phyloP scores from a whole-genome alignment of 2,797 vertebrate species.

The Enteromius viviparus region DNA sequence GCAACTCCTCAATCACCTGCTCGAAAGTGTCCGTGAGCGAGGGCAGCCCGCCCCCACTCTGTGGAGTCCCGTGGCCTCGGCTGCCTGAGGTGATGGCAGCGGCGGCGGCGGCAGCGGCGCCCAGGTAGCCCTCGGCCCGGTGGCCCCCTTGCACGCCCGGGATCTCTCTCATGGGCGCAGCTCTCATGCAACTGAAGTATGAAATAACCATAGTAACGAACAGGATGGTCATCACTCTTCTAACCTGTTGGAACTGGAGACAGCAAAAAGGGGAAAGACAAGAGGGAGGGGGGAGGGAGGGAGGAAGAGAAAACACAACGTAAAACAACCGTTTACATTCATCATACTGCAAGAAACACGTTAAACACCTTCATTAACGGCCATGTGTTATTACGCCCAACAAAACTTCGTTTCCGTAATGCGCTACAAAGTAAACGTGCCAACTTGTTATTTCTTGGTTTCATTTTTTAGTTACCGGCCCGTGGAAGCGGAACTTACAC shows the following conservation, averaged over 20 bases:
- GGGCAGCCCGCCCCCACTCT: conserved; percentile 84
- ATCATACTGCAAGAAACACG: background rate
- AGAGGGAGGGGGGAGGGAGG: conserved; percentile 35
- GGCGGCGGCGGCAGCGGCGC: conserved; percentile 77
- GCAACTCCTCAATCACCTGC: conserved; percentile 98
- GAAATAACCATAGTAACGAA: conserved; percentile 99
- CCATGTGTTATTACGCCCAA: background rate
- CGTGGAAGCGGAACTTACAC: conserved; percentile 45
- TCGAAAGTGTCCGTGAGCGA: conserved; percentile 96
- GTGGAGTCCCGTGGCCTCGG: conserved; percentile 92
- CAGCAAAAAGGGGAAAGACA: conserved; percentile 62
- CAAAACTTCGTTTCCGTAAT: background rate
- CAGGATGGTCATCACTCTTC: conserved; percentile 99
- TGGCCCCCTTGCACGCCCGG: conserved; percentile 87
- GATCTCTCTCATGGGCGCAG: conserved; percentile 98
- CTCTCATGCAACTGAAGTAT: conserved; percentile 99
- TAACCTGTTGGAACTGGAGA: conserved; percentile 98
- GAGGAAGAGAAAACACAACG: conserved; percentile 39
- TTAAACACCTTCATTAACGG: conserved; percentile 1
- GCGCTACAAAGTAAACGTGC: conserved; percentile 20
- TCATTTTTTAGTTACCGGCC: conserved; percentile 56
- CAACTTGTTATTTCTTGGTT: conserved; percentile 59
- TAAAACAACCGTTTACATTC: conserved; percentile 4
- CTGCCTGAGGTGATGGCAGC: conserved; percentile 74
- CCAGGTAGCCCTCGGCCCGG: conserved; percentile 94